phyloP scores from a whole-genome alignment of 2,797 vertebrate species.

The Epinephelus awoara region DNA sequence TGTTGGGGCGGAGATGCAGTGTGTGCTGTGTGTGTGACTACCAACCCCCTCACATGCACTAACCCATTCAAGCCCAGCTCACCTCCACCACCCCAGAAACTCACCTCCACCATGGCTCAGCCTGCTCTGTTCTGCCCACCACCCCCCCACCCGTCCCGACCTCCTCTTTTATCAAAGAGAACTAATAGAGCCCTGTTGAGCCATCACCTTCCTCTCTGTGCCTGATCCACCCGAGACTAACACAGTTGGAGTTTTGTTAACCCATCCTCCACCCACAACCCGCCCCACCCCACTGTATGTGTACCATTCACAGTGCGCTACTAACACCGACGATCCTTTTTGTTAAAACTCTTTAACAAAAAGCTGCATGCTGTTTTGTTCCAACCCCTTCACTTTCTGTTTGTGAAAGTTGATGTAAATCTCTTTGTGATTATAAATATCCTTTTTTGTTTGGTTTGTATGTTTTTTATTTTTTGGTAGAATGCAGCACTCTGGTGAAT shows the following conservation, averaged over 20 bases:
- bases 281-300: constrained; percentile 73
- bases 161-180: constrained; percentile 88
- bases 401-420: constrained; percentile 86
- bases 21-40: constrained; percentile 87
- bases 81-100: constrained; percentile 85
- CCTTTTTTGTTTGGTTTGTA: constrained; percentile 86
- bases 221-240: constrained; percentile 92
- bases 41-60: constrained; percentile 90
- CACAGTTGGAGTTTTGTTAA: constrained; percentile 76
- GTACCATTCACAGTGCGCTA: constrained; percentile 77
- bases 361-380: constrained; percentile 86
- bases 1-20: constrained; percentile 91
- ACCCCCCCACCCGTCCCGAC: constrained; percentile 20
- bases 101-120: constrained; percentile 88
- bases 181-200: constrained; percentile 88
- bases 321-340: constrained; percentile 87
- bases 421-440: constrained; percentile 88
- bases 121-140: constrained; percentile 90
- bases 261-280: constrained; percentile 48
- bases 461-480: constrained; percentile 84
- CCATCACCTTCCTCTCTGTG: constrained; percentile 92
- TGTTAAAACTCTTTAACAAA: constrained; percentile 88
- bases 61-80: constrained; percentile 84
- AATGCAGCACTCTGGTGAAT: constrained; percentile 93
- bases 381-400: constrained; percentile 81